Percentiles rank a stretch among this genome's conserved stretches.
Evolutionary conservation across 2,888 invertebrate species (phyloP).

Genomic region (Cataglyphis albicans): DNA sequence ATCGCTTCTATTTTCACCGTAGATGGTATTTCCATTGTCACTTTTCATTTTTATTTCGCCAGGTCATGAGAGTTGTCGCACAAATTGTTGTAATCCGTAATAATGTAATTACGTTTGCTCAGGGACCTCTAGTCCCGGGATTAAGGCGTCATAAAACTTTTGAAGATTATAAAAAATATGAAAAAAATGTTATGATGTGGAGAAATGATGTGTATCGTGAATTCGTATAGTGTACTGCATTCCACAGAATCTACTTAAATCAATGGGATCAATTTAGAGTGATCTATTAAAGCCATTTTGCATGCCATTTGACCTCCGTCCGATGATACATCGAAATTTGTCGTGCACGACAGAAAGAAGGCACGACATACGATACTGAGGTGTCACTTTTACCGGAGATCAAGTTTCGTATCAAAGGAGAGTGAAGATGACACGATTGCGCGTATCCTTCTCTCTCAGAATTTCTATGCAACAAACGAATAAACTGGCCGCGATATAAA

Average conservation of each 20-base stretch:
- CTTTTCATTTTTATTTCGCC: conserved; percentile 14
- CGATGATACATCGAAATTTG: conserved; percentile 37
- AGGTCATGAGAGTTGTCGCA: conserved; percentile 11
- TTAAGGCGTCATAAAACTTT: conserved; percentile 17
- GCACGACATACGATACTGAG: conserved; percentile 23
- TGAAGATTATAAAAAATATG: conserved; percentile 25
- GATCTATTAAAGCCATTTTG: conserved; percentile 26
- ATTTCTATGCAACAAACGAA: neutral
- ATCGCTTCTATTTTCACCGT: conserved; percentile 7
- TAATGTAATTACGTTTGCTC: conserved; percentile 36
- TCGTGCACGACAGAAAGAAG: conserved; percentile 8
- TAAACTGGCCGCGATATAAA: conserved; percentile 5
- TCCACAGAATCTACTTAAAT: neutral
- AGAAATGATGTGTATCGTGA: conserved; percentile 17
- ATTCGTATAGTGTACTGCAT: conserved; percentile 17
- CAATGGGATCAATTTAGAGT: neutral
- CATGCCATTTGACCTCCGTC: conserved; percentile 29
- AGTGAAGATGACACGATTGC: conserved; percentile 31
- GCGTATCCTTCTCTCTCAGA: conserved; percentile 23
- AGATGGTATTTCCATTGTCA: conserved; percentile 11
- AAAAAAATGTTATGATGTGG: conserved; percentile 28
- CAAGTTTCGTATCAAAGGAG: conserved; percentile 36
- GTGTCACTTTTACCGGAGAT: conserved; percentile 30
- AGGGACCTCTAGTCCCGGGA: neutral
- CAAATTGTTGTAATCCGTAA: conserved; percentile 39